Evolutionary conservation across 2,888 invertebrate genomes (phyloP).

Genomic region (Tetanocera ferruginea): DNA sequence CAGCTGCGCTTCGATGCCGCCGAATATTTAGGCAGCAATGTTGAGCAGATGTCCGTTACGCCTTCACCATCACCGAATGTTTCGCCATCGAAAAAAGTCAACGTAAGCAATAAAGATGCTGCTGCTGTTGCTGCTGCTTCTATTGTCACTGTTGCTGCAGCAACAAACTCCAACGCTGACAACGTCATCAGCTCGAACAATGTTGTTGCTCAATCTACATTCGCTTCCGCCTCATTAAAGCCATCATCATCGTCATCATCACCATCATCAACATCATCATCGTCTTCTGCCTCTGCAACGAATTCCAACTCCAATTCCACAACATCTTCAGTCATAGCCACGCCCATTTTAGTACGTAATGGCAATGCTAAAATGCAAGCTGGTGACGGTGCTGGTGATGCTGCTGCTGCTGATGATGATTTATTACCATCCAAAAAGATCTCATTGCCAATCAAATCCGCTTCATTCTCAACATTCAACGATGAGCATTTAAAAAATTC

Average conservation of each 20-base stretch:
- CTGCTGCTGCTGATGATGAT: slow-evolving; percentile 30
- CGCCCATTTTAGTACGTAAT: slow-evolving; percentile 45
- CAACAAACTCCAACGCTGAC: slow-evolving; percentile 30
- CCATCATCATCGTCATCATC: slow-evolving; percentile 17
- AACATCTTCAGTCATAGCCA: slow-evolving; percentile 51
- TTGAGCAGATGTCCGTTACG: slow-evolving; percentile 61
- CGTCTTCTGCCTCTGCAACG: slow-evolving; percentile 44
- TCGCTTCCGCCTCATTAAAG: background rate
- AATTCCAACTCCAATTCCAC: slow-evolving; percentile 50
- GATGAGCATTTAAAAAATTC: slow-evolving; percentile 17
- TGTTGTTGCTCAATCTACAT: background rate
- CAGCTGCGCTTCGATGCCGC: slow-evolving; percentile 38
- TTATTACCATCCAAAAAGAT: slow-evolving; percentile 42
- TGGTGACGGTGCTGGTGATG: background rate
- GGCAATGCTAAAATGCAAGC: slow-evolving; percentile 33
- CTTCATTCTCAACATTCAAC: slow-evolving; percentile 8
- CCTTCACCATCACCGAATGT: slow-evolving; percentile 59
- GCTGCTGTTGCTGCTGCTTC: background rate
- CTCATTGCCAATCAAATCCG: slow-evolving; percentile 45
- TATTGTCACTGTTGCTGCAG: slow-evolving; percentile 10
- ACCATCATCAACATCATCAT: slow-evolving; percentile 34
- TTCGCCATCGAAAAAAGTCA: slow-evolving; percentile 43
- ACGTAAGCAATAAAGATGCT: background rate
- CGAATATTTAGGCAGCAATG: slow-evolving; percentile 60
- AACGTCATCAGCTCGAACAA: background rate